These are phyloP conservation scores for Tryphoninae sp. DNA, from an alignment of 2,888 invertebrate species.

Conservation along the genomic window DNA sequence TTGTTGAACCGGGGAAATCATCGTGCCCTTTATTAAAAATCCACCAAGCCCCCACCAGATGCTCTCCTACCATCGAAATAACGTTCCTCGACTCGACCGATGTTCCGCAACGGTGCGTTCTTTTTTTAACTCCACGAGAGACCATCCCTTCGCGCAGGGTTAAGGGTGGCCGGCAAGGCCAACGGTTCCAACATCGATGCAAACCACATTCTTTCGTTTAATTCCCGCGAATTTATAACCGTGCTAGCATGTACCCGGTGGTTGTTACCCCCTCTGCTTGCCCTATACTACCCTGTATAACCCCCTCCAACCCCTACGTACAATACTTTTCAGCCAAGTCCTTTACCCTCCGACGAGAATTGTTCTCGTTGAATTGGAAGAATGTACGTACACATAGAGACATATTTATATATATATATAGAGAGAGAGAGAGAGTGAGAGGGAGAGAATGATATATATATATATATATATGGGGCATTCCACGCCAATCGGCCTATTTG, in stretches of 20 bases:
- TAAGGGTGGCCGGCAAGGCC: conserved; percentile 73
- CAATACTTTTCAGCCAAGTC: conserved; percentile 48
- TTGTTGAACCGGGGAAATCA: conserved; percentile 79
- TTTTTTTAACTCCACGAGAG: conserved; percentile 7
- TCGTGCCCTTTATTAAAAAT: conserved; percentile 81
- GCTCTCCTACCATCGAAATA: conserved; percentile 26
- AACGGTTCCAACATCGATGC: conserved; percentile 78
- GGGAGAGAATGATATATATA: no score
- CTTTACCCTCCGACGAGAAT: conserved; percentile 16
- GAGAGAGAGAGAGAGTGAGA: no score
- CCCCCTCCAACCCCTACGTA: conserved; percentile 4
- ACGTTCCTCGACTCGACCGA: conserved; percentile 36
- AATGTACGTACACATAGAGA: conserved; percentile 31
- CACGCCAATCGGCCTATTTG: no score
- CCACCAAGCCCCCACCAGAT: conserved; percentile 76
- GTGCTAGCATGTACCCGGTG: conserved; percentile 52
- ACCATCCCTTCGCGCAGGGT: conserved; percentile 57
- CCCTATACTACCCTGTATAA: conserved; percentile 10
- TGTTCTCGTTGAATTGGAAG: conserved; percentile 36
- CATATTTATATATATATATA: no score
- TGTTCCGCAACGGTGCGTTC: conserved; percentile 42
- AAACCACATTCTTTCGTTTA: conserved; percentile 82
- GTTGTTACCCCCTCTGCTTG: conserved; percentile 51
- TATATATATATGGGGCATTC: no score
- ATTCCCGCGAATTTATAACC: conserved; percentile 81